Base-by-base conservation (phyloP, 2,113 vertebrate genomes). In the Ariopsis seemanni region DNA sequence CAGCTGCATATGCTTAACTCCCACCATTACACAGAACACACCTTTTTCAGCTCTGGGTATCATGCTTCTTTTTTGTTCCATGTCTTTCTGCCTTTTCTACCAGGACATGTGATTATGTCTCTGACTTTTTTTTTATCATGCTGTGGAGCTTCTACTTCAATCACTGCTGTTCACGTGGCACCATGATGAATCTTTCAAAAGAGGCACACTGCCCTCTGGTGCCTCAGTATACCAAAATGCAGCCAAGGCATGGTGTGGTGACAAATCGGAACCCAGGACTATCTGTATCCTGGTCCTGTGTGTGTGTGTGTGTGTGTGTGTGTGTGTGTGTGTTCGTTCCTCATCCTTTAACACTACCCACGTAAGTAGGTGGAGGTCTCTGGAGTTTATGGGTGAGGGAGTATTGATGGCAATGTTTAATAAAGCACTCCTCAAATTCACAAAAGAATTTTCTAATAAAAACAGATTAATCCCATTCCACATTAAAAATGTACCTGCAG, bases 161-260 rank as follows among this genome's bases (percentile, higher is more conserved):
- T 77, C 57, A 75, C 69, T 83, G 86, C 20, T 25, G 14, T 85
- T 88, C 74, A 71, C 17, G 15, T 77, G 67, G 48, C 57, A 82
- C n/a, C 30, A 63, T 52, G 69, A 20, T 7, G 27, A 34, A 60
- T 72, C 30, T 65, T 22, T 48, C 71, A 62, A 86, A 60, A 90
- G 92, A 90, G 48, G 84, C 91, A 93, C 34, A 92, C 87, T 94
- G 93, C 92, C 94, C 93, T 90, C 93, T 93, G 90, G 87, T 92
- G 94, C 6, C 85, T 18, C 7, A n/a, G 11, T 58, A 22, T 58
- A 80, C 8, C 11, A 1, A 60, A 22, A 81, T 5, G 30, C 34
- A 81, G 57, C 79, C 9, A 60, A 42, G 18, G n/a, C n/a, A 30
- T 58, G 53, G 53, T 4, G 10, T 10, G 1, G 14, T 81, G 57